These are phyloP conservation scores for Hylia prasina DNA, from an alignment of 2,113 vertebrate genomes.

Conservation along the genomic window DNA sequence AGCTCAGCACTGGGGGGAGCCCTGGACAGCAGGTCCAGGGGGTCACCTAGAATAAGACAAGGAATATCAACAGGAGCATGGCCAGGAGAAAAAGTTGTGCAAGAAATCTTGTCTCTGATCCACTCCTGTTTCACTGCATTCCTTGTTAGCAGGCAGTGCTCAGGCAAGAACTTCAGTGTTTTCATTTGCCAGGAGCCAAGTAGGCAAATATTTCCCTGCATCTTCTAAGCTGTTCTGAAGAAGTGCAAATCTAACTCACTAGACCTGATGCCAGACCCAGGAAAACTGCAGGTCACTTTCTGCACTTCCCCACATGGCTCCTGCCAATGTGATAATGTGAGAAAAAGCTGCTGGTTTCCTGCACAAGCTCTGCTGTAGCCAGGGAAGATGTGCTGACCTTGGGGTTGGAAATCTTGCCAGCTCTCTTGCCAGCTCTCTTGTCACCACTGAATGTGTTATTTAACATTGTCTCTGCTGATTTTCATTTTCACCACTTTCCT, in stretches of 20 bases:
- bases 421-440: not conserved
- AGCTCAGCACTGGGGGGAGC: not conserved
- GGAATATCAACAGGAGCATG: not conserved
- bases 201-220: not conserved
- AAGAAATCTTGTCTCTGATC: not conserved
- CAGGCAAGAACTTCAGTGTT: not conserved
- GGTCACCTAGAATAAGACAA: not conserved
- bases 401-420: not conserved
- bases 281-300: not conserved
- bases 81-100: not conserved
- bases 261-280: not conserved
- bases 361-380: not conserved
- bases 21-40: not conserved
- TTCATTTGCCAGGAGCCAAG: not conserved
- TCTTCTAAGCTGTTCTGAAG: not conserved
- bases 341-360: not conserved
- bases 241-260: not conserved
- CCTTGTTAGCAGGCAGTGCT: not conserved
- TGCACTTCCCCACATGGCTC: rapidly evolving
- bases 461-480: not conserved
- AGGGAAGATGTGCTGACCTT: not conserved
- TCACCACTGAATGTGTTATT: not conserved
- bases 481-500: not conserved
- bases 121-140: not conserved
- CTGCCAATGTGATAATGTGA: not conserved